phyloP scores from a whole-genome alignment of 2,888 invertebrate genomes.

The Globia sparganii region DNA sequence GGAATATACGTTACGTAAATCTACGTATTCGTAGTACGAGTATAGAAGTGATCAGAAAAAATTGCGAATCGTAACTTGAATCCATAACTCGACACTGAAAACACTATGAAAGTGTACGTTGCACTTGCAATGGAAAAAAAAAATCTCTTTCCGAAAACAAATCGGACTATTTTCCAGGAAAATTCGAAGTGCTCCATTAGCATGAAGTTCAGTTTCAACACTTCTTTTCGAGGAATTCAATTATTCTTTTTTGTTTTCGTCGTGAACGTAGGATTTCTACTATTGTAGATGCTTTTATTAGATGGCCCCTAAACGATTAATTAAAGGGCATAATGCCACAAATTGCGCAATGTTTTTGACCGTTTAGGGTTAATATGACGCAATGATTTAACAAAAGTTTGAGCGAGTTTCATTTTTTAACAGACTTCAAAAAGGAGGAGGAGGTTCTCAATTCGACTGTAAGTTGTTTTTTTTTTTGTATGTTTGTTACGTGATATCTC shows the following conservation, averaged over 20 bases:
- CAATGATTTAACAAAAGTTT: neutral
- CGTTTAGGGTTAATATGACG: neutral
- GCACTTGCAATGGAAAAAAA: neutral
- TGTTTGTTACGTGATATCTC: no score
- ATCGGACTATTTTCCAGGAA: neutral
- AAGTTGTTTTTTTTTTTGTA: no score
- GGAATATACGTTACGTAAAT: no score
- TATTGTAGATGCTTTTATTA: neutral
- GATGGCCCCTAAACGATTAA: neutral
- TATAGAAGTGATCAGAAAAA: neutral
- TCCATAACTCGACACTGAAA: neutral
- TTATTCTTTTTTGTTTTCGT: neutral
- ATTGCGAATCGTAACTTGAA: neutral
- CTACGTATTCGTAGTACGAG: no score
- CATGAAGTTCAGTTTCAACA: neutral
- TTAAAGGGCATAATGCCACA: neutral
- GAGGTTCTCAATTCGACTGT: no score
- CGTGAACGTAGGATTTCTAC: neutral
- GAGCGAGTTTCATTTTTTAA: neutral
- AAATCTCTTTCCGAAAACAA: neutral
- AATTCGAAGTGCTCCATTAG: neutral
- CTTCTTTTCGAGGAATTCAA: constrained; percentile 3
- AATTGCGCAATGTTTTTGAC: neutral
- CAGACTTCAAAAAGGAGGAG: no score
- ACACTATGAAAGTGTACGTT: neutral